Conservation (phyloP, 2,888 invertebrate species). For the Branchipolynoe longqiensis region DNA sequence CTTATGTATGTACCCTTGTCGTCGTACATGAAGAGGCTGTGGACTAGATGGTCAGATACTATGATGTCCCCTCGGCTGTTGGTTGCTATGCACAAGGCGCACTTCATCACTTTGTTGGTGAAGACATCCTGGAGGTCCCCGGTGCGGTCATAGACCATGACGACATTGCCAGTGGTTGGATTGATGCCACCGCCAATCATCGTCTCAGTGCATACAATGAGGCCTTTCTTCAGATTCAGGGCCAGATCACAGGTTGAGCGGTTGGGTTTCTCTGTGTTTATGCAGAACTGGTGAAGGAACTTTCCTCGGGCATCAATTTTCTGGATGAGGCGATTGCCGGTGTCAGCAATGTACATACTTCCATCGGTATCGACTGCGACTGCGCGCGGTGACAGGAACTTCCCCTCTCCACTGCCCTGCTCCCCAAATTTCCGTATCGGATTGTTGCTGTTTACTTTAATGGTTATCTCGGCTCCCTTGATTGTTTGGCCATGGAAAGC, state of each 20-base stretch:
- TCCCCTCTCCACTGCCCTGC: constrained; percentile 65
- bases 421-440: constrained; percentile 65
- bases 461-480: constrained; percentile 59
- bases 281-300: constrained; percentile 64
- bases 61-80: constrained; percentile 67
- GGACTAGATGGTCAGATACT: constrained; percentile 67
- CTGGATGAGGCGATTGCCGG: constrained; percentile 67
- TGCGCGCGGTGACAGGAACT: constrained; percentile 66
- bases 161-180: constrained; percentile 65
- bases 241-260: constrained; percentile 67
- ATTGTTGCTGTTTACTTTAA: constrained; percentile 66
- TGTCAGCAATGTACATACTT: constrained; percentile 66
- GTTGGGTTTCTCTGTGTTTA: constrained; percentile 61
- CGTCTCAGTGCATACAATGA: constrained; percentile 68
- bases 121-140: constrained; percentile 66
- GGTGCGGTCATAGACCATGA: constrained; percentile 62
- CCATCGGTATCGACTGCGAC: constrained; percentile 64
- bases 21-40: constrained; percentile 67
- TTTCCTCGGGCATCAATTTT: constrained; percentile 63
- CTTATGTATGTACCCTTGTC: constrained; percentile 62
- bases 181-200: constrained; percentile 60
- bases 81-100: constrained; percentile 67
- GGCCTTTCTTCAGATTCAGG: constrained; percentile 59
- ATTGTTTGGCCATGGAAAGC: constrained; percentile 65
- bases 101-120: constrained; percentile 67